Evolutionary conservation across 2,797 vertebrate genomes (phyloP).

Genomic region (Falco columbarius): DNA sequence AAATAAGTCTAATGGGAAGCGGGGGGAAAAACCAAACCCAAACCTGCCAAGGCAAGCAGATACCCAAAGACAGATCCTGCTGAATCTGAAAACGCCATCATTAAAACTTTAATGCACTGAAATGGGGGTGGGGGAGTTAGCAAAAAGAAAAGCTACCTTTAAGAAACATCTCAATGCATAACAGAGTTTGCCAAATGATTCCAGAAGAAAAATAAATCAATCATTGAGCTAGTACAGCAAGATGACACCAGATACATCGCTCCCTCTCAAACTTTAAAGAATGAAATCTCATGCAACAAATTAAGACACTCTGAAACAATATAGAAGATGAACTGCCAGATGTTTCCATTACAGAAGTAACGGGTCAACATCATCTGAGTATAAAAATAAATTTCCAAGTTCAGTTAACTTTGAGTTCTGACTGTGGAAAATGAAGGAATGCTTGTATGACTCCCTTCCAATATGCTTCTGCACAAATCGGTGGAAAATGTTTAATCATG

Average conservation of each 20-base stretch:
- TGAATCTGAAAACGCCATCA: background rate
- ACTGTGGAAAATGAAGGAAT: conserved; percentile 35
- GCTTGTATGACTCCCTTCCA: background rate
- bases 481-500: conserved; percentile 45
- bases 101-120: background rate
- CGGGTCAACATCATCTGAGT: background rate
- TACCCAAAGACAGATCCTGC: background rate
- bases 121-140: background rate
- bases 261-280: background rate
- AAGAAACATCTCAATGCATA: background rate
- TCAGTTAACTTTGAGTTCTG: conserved; percentile 13
- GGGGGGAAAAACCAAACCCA: background rate
- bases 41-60: background rate
- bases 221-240: background rate
- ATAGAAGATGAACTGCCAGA: background rate
- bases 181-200: background rate
- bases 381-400: conserved; percentile 40
- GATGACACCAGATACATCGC: background rate
- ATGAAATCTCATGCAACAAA: background rate
- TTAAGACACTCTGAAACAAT: background rate
- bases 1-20: background rate
- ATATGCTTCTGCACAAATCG: background rate
- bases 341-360: conserved; percentile 37
- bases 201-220: background rate
- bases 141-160: background rate